Evolutionary conservation across 2,888 invertebrate species (phyloP).

Genomic region (Ametastegia equiseti): DNA sequence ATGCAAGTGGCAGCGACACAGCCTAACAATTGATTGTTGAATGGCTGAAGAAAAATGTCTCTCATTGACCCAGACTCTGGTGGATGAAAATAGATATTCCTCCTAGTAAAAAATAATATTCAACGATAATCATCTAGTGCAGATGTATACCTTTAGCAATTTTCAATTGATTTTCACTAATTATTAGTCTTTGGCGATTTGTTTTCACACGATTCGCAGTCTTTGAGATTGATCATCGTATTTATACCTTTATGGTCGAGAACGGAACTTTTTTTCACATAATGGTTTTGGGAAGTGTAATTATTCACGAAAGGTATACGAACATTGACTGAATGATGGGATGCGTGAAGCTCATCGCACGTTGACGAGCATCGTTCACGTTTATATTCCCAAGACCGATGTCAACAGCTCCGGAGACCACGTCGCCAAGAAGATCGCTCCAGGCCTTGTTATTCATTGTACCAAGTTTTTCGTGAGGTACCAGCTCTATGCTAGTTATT

Average conservation of each 20-base stretch:
- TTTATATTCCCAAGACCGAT: conserved; percentile 81
- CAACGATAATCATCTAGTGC: no score
- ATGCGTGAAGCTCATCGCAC: conserved; percentile 80
- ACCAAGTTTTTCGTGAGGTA: conserved; percentile 71
- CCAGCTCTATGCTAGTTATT: conserved; percentile 64
- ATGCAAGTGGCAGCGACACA: conserved; percentile 78
- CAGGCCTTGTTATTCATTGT: conserved; percentile 78
- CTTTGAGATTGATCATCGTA: no score
- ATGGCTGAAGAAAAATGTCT: conserved; percentile 82
- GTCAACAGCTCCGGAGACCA: conserved; percentile 79
- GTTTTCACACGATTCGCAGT: no score
- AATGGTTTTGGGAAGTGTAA: no score
- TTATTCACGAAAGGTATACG: conserved; percentile 61
- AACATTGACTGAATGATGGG: conserved; percentile 81
- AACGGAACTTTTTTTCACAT: no score
- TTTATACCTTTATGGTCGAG: no score
- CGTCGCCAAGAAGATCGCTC: conserved; percentile 80
- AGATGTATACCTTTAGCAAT: no score
- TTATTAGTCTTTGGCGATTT: no score
- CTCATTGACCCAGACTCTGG: conserved; percentile 80
- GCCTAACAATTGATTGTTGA: conserved; percentile 78
- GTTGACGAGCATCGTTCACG: conserved; percentile 77
- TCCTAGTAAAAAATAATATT: conserved; percentile 73
- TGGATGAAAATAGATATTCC: conserved; percentile 81
- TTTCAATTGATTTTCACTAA: no score